Base-by-base conservation (phyloP, 2,113 vertebrate genomes). In the Girardinichthys multiradiatus region DNA sequence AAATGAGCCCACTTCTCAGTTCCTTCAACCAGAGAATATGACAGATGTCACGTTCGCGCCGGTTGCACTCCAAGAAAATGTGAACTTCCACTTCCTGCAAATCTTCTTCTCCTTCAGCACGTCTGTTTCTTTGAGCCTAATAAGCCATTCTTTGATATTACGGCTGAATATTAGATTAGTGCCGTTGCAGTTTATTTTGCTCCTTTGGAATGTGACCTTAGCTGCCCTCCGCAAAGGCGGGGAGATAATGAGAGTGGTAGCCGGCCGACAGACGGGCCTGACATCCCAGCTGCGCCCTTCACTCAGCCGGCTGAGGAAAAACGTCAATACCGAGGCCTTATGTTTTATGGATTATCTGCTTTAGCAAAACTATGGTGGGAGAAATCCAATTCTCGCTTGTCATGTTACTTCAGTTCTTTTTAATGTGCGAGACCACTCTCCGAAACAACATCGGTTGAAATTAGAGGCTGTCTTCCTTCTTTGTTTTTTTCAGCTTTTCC, bases 341-440 rank as follows among this genome's bases (percentile, higher is more conserved):
- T 90, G 87, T 92, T 91, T 93, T 89, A 91, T 91, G 91, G 87
- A 93, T 91, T 90, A 89, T 90, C 79, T 90, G 87, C 87, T 91
- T 89, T 82, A 83, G 83, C 79, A 86, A 91, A 92, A 88, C 81
- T 87, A 87, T 75, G 68, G 87, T 70, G 85, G 70, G 89, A 88
- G 86, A 91, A 90, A 86, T 62, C 87, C 88, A 90, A 90, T 85
- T 87, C 82, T 80, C 72, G 72, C 88, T 88, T 92, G 91, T 92
- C 90, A 90, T 90, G 90, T 90, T 86, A 71, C 80, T 51, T 84
- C 85, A 78, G 79, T 85, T 89, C 77, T 83, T 88, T 81, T 81
- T 87, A 90, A 89, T 90, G 89, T 86, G 89, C 45, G n/a, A 88
- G 85, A 85, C 81, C 77, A 80, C 80, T 84, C 68, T 61, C 80